These are phyloP conservation scores for Serilophus lunatus DNA, from an alignment of 2,113 vertebrate genomes.

Conservation along the genomic window DNA sequence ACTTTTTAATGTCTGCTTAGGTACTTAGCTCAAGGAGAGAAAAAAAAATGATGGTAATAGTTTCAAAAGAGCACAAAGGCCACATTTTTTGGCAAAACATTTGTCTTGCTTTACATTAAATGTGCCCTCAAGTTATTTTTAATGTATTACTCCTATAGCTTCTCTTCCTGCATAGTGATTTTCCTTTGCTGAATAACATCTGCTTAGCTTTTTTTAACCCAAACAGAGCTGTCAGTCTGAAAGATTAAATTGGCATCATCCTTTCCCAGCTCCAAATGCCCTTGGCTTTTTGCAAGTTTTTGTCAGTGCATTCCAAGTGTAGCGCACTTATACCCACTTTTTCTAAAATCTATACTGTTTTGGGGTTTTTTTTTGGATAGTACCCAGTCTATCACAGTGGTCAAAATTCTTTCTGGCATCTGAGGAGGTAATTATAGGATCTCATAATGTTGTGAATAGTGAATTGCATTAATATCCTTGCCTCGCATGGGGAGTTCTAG, in stretches of 20 bases:
- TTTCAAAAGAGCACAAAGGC: conserved; percentile 18
- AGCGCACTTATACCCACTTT: background rate
- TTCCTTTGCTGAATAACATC: background rate
- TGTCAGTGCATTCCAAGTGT: background rate
- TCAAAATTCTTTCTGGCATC: conserved; percentile 4
- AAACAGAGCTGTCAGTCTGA: background rate
- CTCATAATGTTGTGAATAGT: background rate
- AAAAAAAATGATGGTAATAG: background rate
- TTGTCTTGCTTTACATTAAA: conserved; percentile 15
- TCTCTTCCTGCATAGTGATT: background rate
- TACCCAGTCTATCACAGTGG: background rate
- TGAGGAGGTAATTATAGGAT: background rate
- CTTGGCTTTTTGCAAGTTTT: background rate
- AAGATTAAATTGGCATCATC: conserved; percentile 27
- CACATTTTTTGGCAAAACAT: conserved; percentile 6
- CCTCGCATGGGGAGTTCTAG: background rate
- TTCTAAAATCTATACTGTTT: background rate
- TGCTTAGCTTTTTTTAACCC: background rate
- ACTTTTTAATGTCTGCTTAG: background rate
- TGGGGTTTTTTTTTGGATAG: background rate
- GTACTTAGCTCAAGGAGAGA: background rate
- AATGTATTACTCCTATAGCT: background rate
- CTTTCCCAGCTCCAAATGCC: background rate
- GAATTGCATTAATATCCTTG: background rate
- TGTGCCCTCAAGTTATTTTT: conserved; percentile 38